Base-by-base conservation (phyloP, 2,113 vertebrate species). In the Trachemys scripta region DNA sequence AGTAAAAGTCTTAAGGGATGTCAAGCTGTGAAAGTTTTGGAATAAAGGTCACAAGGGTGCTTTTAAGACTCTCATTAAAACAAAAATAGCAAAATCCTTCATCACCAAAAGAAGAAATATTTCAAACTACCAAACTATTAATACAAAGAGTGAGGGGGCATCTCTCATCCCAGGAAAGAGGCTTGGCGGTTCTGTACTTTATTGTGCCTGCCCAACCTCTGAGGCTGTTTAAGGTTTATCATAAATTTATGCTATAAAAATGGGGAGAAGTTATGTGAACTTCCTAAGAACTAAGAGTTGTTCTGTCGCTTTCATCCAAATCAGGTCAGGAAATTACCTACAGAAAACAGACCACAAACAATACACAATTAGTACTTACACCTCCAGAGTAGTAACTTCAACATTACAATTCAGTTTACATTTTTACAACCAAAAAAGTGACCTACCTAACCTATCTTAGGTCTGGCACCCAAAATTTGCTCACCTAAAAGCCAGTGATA, bases 241-340 rank as follows among this genome's bases (percentile, higher is more conserved):
- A 47, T 0, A 27, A 10, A 27, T 17, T 0, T 3, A 8, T 0
- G 50, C 24, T 5, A 49, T 0, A 0, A 85, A 54, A 51, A 24
- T 29, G 49, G 13, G 78, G 4, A 85, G 31, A 0, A 38, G 29
- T 19, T 84, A 78, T 0, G 0, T 47, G 78, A 50, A 8, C 20
- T 3, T 2, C 25, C 78, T 50, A 53, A 88, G 49, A 35, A 6
- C 0, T 1, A 2, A 1, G 31, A 0, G 3, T 27, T 38, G 59
- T 65, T 53, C 83, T 91, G 78, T 88, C 45, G 76, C 31, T 25
- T 87, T 92, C 19, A 59, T 54, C 76, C 84, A 69, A 54, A 16
- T 69, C 0, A 13, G 59, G 47, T n/a, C 54, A 13, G 38, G 35
- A 87, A 10, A 24, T 14, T 92, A 89, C 90, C 97, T 97, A 87